A percentile compares a stretch with the other conserved stretches of the same genome.
These are phyloP conservation scores for Microtus richardsoni DNA, from an alignment of 2,113 vertebrate genomes.

Conservation along the genomic window DNA sequence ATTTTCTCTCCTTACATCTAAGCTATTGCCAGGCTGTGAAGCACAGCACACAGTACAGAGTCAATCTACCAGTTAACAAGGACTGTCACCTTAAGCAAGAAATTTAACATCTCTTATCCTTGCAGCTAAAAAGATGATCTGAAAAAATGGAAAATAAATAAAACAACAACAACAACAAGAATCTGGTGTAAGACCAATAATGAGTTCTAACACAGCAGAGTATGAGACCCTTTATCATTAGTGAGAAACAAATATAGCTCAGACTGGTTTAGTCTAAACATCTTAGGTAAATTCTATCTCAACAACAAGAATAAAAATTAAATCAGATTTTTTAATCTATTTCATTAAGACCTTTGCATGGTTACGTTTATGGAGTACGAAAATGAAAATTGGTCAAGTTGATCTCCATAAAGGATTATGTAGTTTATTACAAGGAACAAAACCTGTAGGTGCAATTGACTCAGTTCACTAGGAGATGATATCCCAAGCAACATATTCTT, in stretches of 20 bases:
- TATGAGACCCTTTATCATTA: background rate
- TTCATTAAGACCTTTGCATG: background rate
- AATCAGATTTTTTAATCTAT: background rate
- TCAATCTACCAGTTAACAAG: background rate
- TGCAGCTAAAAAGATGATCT: background rate
- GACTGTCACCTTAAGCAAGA: background rate
- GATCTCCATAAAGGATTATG: fast-evolving
- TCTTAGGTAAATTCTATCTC: background rate
- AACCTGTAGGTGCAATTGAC: background rate
- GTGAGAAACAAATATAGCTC: background rate
- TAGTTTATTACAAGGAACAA: background rate
- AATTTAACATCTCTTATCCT: background rate
- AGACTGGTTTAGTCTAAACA: background rate
- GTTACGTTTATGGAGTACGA: background rate
- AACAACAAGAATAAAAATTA: background rate
- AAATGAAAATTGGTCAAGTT: background rate
- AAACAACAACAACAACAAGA: too few relatives aligned
- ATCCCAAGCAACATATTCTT: background rate
- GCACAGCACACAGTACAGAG: background rate
- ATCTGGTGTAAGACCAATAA: background rate
- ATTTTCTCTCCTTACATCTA: background rate
- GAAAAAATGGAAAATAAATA: too few relatives aligned
- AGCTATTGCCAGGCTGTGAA: background rate
- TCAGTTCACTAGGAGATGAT: background rate
- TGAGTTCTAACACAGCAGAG: background rate